A percentile compares a stretch with the other conserved stretches of the same genome.
Evolutionary conservation across 2,797 vertebrate species (phyloP).

Genomic region (Pipistrellus pygmaeus): DNA sequence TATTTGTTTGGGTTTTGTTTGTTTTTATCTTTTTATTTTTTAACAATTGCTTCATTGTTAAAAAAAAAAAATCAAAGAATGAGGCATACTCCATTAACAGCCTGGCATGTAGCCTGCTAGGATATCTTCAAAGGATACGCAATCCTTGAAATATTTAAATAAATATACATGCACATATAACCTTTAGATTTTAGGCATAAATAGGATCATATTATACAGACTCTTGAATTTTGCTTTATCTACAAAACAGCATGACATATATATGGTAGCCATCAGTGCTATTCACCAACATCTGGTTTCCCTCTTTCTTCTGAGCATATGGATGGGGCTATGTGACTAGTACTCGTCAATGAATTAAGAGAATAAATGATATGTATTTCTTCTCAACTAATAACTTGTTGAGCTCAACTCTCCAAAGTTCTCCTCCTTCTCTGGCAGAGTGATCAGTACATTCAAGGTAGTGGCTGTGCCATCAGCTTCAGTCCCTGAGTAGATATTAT

Average conservation of each 20-base stretch:
- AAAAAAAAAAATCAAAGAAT: slow-evolving; percentile 31
- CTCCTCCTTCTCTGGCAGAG: not conserved
- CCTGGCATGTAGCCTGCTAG: not conserved
- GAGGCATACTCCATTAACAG: slow-evolving; percentile 26
- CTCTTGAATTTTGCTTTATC: slow-evolving; percentile 47
- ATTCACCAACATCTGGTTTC: slow-evolving; percentile 36
- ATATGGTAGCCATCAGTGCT: slow-evolving; percentile 8
- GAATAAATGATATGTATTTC: slow-evolving; percentile 16
- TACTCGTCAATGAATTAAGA: not conserved
- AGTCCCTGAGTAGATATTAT: not conserved
- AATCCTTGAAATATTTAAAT: slow-evolving; percentile 57
- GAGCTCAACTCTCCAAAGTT: not conserved
- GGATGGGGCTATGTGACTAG: not conserved
- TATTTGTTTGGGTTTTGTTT: slow-evolving; percentile 49
- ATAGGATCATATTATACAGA: slow-evolving; percentile 41
- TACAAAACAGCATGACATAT: slow-evolving; percentile 47
- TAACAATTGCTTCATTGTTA: slow-evolving; percentile 1
- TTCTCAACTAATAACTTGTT: not conserved
- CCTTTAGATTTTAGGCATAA: slow-evolving; percentile 26
- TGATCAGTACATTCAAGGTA: not conserved
- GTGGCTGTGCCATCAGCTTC: not conserved
- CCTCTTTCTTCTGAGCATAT: slow-evolving; percentile 27
- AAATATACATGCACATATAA: not conserved
- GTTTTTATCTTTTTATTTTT: slow-evolving; percentile 15
- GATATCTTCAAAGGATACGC: slow-evolving; percentile 52